A percentile compares a stretch with the other conserved stretches of the same genome.
phyloP scores from a whole-genome alignment of 2,797 vertebrate species.

The Esox lucius region DNA sequence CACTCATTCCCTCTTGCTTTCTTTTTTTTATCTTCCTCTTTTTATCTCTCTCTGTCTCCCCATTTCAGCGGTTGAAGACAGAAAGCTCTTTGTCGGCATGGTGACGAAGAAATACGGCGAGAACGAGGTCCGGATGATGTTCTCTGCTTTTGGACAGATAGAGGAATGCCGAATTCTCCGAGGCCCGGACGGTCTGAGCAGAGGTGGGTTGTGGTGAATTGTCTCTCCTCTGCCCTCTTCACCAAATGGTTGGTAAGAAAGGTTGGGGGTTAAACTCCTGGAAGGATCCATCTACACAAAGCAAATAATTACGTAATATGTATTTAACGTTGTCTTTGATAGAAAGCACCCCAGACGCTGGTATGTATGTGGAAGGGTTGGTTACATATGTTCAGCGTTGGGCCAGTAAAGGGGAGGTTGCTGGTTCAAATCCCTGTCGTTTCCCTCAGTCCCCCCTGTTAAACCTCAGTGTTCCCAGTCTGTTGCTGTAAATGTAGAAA shows the following conservation, averaged over 20 bases:
- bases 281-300: background rate
- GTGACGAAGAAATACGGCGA: constrained; percentile 98
- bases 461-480: too few relatives aligned
- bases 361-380: too few relatives aligned
- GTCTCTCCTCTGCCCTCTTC: background rate
- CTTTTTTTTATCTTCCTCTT: constrained; percentile 20
- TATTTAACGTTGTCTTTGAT: background rate
- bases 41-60: constrained; percentile 18
- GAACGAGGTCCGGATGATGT: constrained; percentile 98
- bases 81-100: constrained; percentile 98
- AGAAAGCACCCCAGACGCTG: background rate
- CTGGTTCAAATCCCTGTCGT: too few relatives aligned
- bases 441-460: too few relatives aligned
- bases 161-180: constrained; percentile 96
- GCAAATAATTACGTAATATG: background rate
- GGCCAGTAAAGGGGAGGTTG: too few relatives aligned
- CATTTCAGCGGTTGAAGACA: constrained; percentile 94
- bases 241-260: background rate
- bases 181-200: constrained; percentile 93
- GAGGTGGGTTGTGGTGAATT: constrained; percentile 81
- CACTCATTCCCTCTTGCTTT: constrained; percentile 33
- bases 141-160: constrained; percentile 94
- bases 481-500: too few relatives aligned
- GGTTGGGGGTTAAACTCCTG: background rate
- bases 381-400: too few relatives aligned